Percentiles rank a stretch among this genome's conserved stretches.
These are phyloP conservation scores for Harpalus rubripes DNA, from an alignment of 2,888 invertebrate species.

Conservation along the genomic window DNA sequence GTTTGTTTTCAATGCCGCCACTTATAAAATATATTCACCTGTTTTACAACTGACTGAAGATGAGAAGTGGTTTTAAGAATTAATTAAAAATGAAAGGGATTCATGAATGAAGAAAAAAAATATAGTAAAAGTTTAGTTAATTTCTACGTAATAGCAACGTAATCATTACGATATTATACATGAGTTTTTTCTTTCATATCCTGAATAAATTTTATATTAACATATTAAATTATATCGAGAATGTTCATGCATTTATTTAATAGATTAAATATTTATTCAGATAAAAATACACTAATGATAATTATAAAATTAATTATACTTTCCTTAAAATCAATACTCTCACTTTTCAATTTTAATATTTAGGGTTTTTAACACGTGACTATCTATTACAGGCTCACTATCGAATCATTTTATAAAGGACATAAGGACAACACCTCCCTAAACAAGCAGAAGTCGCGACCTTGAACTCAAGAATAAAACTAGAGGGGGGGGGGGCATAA, in stretches of 20 bases:
- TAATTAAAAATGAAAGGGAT: neutral
- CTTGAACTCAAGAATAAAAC: too few species aligned
- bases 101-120: neutral
- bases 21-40: too few species aligned
- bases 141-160: neutral
- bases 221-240: neutral
- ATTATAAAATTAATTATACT: neutral
- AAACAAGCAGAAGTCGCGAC: too few species aligned
- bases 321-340: neutral
- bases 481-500: too few species aligned
- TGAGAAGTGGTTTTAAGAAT: neutral
- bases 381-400: too few species aligned
- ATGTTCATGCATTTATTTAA: neutral
- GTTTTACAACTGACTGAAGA: neutral
- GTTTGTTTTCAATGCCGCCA: neutral
- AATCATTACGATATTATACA: neutral
- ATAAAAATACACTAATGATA: neutral
- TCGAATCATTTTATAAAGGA: too few species aligned
- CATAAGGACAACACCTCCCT: too few species aligned
- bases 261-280: neutral
- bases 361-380: too few species aligned
- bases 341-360: too few species aligned
- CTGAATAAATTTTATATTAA: slow-evolving; percentile 1
- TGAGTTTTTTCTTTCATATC: neutral
- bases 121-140: neutral